A percentile compares a stretch with the other conserved stretches of the same genome.
Evolutionary conservation across 2,888 invertebrate genomes (phyloP).

Genomic region (Chrysodeixis includens): DNA sequence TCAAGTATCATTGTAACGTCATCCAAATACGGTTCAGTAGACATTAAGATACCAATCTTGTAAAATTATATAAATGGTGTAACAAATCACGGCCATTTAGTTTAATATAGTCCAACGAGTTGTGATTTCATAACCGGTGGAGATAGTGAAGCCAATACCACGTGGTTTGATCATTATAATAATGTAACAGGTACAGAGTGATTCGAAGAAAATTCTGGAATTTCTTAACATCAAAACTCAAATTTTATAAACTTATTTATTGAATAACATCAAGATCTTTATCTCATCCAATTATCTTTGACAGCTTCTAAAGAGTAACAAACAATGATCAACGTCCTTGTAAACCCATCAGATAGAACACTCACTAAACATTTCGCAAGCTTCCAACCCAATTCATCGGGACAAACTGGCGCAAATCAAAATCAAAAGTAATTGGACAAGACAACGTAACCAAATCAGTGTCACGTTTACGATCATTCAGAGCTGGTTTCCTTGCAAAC

Average conservation of each 20-base stretch:
- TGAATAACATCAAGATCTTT: neutral
- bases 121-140: neutral
- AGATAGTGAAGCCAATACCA: neutral
- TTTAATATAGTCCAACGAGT: slow-evolving; percentile 2
- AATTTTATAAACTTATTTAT: neutral
- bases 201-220: neutral
- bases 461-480: slow-evolving; percentile 50
- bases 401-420: slow-evolving; percentile 54
- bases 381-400: slow-evolving; percentile 45
- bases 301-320: slow-evolving; percentile 25
- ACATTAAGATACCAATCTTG: slow-evolving; percentile 1
- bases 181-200: neutral
- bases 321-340: slow-evolving; percentile 38
- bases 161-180: neutral
- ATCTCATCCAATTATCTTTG: slow-evolving; percentile 36
- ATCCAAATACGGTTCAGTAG: slow-evolving; percentile 2
- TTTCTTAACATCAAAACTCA: neutral
- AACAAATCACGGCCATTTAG: slow-evolving; percentile 14
- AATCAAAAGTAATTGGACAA: slow-evolving; percentile 63
- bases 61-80: slow-evolving; percentile 8
- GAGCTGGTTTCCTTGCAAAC: slow-evolving; percentile 40
- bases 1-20: slow-evolving; percentile 1
- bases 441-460: slow-evolving; percentile 58
- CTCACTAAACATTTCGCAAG: slow-evolving; percentile 43
- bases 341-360: slow-evolving; percentile 28